Base-by-base conservation (phyloP, 1,140 invertebrate genomes). In the Bombus soroeensis region DNA sequence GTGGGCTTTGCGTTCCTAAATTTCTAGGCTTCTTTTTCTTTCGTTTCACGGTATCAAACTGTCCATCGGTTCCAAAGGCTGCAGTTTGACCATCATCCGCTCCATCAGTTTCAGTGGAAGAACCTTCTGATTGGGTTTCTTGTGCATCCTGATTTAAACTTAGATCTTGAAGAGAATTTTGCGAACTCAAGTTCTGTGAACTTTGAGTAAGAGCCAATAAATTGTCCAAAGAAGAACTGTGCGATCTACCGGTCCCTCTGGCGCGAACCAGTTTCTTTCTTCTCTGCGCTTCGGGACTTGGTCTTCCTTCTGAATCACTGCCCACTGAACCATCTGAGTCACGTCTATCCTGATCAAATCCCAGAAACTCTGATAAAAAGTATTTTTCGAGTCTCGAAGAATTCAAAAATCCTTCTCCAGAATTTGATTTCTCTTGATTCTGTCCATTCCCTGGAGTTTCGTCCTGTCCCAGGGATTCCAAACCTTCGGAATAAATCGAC, bases 321-420 rank as follows among this genome's bases (percentile, higher is more conserved):
- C 97, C 98, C 1, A 96, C 96, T 39, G 97, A 98, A 9, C 98
- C 98, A 91, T 98, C 98, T 0, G 97, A 97, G 90, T 98, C 97
- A 66, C 97, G 96, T 86, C 97, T 95, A 34, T 95, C 94, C 85
- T 96, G 96, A 91, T 97, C 97, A 81, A 98, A 98, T 8, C 97
- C 97, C 95, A 98, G 97, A 90, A 98, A 98, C 22, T 97, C 98
- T 0, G 97, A 97, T 0, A 98, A 94, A 94, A 98, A 99, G 94
- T 99, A 99, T 93, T 98, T 98, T 94, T 99, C 98, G 64, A 98
- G 93, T 37, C 98, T 96, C 0, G 98, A 98, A 0, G 98, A 98
- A 75, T 98, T 98, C 71, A 98, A 91, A 66, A 91, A 92, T 47
- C 98, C 97, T n/a, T 96, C 96, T 15, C 96, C 96, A 90, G 97